Percentiles rank a stretch among this genome's conserved stretches.
Conservation (phyloP, 1,140 invertebrate genomes). For the Hydropsyche tenuis region DNA sequence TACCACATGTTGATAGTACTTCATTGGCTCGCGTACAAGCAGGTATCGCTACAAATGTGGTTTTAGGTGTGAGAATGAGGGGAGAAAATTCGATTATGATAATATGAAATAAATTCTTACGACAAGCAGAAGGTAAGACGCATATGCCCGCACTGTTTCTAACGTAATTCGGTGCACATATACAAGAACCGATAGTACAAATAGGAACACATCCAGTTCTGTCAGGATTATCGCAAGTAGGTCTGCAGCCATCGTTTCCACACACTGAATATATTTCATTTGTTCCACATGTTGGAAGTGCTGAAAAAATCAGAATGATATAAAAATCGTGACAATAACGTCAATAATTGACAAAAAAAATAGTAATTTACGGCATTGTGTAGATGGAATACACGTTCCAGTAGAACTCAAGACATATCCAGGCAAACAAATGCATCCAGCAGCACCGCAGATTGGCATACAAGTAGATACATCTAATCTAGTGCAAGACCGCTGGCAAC, state of each 20-base stretch:
- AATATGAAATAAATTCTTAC: not conserved
- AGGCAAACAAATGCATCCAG: not conserved
- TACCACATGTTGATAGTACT: not conserved
- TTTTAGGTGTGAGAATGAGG: no score
- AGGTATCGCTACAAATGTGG: not conserved
- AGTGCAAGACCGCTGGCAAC: not conserved
- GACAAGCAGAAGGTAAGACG: not conserved
- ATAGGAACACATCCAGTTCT: not conserved
- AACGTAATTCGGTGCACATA: not conserved
- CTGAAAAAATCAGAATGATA: not conserved
- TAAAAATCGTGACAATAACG: no score
- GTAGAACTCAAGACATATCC: not conserved
- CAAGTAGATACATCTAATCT: not conserved
- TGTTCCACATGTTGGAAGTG: not conserved
- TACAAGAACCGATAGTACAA: not conserved
- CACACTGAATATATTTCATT: not conserved
- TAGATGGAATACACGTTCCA: not conserved
- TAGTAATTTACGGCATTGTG: not conserved
- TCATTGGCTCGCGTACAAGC: not conserved
- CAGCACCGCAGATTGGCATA: not conserved
- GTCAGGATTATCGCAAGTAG: not conserved
- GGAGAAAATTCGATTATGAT: not conserved
- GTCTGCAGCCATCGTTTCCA: not conserved
- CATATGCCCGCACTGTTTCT: not conserved
- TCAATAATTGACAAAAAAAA: no score